Evolutionary conservation across 2,888 invertebrate species (phyloP).

Genomic region (Drosophila neonasuta): DNA sequence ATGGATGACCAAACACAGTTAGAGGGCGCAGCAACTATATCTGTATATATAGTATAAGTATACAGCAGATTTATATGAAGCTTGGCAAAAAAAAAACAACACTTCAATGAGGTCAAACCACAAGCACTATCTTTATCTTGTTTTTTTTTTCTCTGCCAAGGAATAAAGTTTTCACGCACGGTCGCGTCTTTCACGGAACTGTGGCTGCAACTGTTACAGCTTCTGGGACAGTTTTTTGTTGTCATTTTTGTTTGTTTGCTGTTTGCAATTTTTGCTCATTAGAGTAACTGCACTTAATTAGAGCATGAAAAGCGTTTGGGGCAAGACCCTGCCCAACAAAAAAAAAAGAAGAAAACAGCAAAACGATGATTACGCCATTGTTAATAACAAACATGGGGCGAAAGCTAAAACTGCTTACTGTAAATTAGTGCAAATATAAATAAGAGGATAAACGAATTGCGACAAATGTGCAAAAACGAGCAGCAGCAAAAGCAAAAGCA

Average conservation of each 20-base stretch:
- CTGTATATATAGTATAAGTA: slow-evolving; percentile 7
- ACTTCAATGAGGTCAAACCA: slow-evolving; percentile 49
- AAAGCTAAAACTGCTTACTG: slow-evolving; percentile 48
- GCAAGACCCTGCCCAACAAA: slow-evolving; percentile 11
- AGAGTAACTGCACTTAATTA: slow-evolving; percentile 77
- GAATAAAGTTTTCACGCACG: slow-evolving; percentile 68
- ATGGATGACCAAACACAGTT: slow-evolving; percentile 47
- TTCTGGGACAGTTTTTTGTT: slow-evolving; percentile 30
- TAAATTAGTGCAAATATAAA: slow-evolving; percentile 72
- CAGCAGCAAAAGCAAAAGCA: background rate
- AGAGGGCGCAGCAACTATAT: background rate
- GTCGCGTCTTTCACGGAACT: slow-evolving; percentile 50
- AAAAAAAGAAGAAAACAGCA: slow-evolving; percentile 15
- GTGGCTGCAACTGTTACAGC: slow-evolving; percentile 39
- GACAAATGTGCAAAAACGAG: slow-evolving; percentile 63
- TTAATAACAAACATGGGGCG: slow-evolving; percentile 66
- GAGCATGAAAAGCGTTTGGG: slow-evolving; percentile 63
- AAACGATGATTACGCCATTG: slow-evolving; percentile 68
- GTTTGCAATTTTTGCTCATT: slow-evolving; percentile 72
- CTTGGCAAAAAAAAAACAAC: slow-evolving; percentile 13
- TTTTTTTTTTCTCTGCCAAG: slow-evolving; percentile 4
- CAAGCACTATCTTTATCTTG: background rate
- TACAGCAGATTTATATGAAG: background rate
- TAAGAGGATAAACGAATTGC: slow-evolving; percentile 70
- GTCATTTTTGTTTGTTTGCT: slow-evolving; percentile 19